Percentiles rank a stretch among this genome's conserved stretches.
Evolutionary conservation across 2,888 invertebrate genomes (phyloP).

Genomic region (Trachelus stipa): DNA sequence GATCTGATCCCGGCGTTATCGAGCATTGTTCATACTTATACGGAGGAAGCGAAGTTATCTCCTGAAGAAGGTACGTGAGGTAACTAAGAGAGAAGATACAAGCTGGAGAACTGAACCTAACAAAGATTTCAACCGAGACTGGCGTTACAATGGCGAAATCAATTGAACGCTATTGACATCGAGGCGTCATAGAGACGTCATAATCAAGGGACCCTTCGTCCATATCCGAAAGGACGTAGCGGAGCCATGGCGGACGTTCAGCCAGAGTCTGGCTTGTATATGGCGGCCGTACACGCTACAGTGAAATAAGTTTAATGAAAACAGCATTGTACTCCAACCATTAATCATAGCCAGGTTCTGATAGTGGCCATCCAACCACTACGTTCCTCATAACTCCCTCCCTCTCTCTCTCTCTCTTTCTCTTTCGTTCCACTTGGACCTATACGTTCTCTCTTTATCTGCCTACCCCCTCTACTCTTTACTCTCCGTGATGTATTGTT

Average conservation of each 20-base stretch:
- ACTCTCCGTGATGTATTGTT: constrained; percentile 56
- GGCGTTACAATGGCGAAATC: constrained; percentile 40
- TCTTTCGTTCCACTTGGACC: constrained; percentile 2
- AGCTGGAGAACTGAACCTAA: neutral
- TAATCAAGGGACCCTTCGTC: constrained; percentile 50
- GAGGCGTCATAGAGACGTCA: constrained; percentile 55
- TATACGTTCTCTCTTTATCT: neutral
- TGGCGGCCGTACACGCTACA: constrained; percentile 44
- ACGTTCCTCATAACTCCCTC: constrained; percentile 25
- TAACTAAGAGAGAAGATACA: neutral
- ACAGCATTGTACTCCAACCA: constrained; percentile 64
- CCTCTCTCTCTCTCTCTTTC: constrained; percentile 17
- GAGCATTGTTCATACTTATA: neutral
- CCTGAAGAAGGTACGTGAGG: neutral
- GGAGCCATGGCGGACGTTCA: constrained; percentile 39
- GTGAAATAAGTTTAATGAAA: constrained; percentile 67
- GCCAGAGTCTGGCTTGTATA: constrained; percentile 40
- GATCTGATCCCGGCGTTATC: neutral
- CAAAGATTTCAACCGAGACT: constrained; percentile 27
- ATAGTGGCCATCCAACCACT: constrained; percentile 60
- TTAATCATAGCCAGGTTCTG: constrained; percentile 64
- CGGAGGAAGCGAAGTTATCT: neutral
- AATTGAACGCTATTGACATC: constrained; percentile 33
- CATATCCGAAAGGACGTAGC: constrained; percentile 6
- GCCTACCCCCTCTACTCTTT: neutral